Evolutionary conservation across 2,797 vertebrate species (phyloP), one percentile per base, ranked within the genome.

Genomic region (Ptychobarbus kaznakovi): DNA sequence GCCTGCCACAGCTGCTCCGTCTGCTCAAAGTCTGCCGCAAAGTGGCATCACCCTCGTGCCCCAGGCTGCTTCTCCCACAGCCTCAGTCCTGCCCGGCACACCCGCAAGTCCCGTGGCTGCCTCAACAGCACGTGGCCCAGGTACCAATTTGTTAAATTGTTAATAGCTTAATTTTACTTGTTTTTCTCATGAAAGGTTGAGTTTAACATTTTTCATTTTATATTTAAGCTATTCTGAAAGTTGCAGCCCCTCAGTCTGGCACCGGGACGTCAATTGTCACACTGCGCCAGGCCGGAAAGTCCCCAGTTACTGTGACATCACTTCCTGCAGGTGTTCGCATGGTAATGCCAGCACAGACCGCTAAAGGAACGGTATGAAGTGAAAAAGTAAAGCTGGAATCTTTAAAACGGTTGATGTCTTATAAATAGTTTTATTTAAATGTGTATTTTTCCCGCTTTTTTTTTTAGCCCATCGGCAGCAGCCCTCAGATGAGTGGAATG

Each of bases 401-500:
- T 68, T 10, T 83, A 69, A 49, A 49, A 61, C 65, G 35, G 28
- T 20, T 61, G 11, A 61, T 63, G 4, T 28, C 16, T 25, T 12
- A 16, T 13, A 56, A 42, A 58, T 28, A 3, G 10, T 44, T 66
- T 61, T 44, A 22, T 46, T 63, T 9, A 18, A 51, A 18, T 68
- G 3, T 74, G 0, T 87, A 6, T 65, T 35, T 13, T 82, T 76
- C 40, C 4, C 7, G 49, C 78, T n/a, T 73, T 20, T 1, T 63
- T 86, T 86, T 88, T 56, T 83, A 98, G 97, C 94, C 96, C 84
- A 97, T 98, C n/a, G 97, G 96, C 86, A 96, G 95, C 85, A 98
- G 94, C 89, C 96, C 97, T 35, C 97, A 98, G 93, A 98, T 99
- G 97, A 98, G 97, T 81, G 95, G 97, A 78, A 98, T 98, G 97